A percentile compares a stretch with the other conserved stretches of the same genome.
Conservation (phyloP, 37 sponge, comb jelly and placozoan genomes). For the Beroe ovata region DNA sequence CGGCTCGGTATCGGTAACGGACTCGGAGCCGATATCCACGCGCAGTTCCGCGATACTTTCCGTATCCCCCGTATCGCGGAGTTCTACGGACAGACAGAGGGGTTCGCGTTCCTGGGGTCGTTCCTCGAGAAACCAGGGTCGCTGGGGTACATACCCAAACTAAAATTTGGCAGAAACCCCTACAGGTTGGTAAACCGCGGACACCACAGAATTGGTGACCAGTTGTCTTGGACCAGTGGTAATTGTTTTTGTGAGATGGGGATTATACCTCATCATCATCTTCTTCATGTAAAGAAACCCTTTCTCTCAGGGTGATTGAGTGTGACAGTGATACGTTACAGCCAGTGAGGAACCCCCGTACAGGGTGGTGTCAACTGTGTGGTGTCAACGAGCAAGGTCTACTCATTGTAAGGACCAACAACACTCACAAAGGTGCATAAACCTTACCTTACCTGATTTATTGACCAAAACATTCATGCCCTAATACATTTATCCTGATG, state of each 20-base stretch:
- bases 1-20: slow-evolving; percentile 43
- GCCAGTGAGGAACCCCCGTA: background rate
- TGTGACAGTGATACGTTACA: slow-evolving; percentile 32
- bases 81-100: slow-evolving; percentile 61
- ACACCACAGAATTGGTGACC: no score
- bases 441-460: no score
- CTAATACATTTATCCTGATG: no score
- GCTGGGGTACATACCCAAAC: slow-evolving; percentile 40
- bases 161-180: slow-evolving; percentile 20
- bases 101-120: slow-evolving; percentile 47
- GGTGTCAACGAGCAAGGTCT: background rate
- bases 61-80: slow-evolving; percentile 6
- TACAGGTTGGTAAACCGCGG: no score
- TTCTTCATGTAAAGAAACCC: no score
- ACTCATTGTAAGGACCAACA: background rate
- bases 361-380: slow-evolving; percentile 49
- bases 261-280: no score
- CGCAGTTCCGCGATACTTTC: background rate
- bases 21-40: slow-evolving; percentile 6
- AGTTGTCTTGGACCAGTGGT: no score
- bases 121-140: slow-evolving; percentile 49
- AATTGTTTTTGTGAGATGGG: no score
- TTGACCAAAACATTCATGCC: no score
- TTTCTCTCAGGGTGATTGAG: slow-evolving; percentile 26
- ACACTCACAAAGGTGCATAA: slow-evolving; percentile 5